Base-by-base conservation (phyloP, 2,888 invertebrate genomes). In the Chrysolina americana region DNA sequence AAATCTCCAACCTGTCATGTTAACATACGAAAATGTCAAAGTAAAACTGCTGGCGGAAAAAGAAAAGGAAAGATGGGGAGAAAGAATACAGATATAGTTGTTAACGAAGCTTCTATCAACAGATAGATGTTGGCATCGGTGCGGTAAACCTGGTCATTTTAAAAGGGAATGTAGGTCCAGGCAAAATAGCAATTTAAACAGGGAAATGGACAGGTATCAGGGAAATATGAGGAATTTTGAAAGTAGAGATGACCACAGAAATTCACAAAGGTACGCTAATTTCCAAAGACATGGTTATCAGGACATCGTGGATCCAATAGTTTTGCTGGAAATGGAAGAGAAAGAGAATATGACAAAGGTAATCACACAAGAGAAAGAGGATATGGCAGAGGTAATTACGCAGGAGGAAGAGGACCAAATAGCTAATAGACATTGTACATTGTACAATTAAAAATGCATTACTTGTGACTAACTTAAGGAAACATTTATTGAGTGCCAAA, bases 361-460 rank as follows among this genome's bases (percentile, higher is more conserved):
- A 64, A 44, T 44, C 11, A 15, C 15, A 15, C 13, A 44, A 13
- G 15, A 44, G 44, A 6, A 44, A 44, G 44, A 44, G 15, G 44
- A 15, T 15, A 44, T 13, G 23, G 13, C 41, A 19, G 36, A 50
- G 17, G 64, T 50, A 50, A 50, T n/a, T 19, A 50, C 10, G 5
- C 50, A n/a, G 28, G 28, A 28, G 28, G 28, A 28, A 28, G 28
- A 28, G 28, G 28, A 28, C 5, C 28, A 28, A 28, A 5, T 5
- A 28, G 28, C 2, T 5, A 28, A 28, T 71, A 8, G 3, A 5
- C n/a, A 64, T 36, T 71, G 70, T 74, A 44, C 41, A 73, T 28
- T 78, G 74, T 74, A 65, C 36, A 59, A 69, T 79, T 28, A 73
- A 78, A 74, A 75, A 78, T 73, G 76, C 75, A 65, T 75, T 76